Evolutionary conservation across 1,140 invertebrate genomes (phyloP), one percentile per base, ranked within the genome.

Genomic region (Vollenhovia emeryi): DNA sequence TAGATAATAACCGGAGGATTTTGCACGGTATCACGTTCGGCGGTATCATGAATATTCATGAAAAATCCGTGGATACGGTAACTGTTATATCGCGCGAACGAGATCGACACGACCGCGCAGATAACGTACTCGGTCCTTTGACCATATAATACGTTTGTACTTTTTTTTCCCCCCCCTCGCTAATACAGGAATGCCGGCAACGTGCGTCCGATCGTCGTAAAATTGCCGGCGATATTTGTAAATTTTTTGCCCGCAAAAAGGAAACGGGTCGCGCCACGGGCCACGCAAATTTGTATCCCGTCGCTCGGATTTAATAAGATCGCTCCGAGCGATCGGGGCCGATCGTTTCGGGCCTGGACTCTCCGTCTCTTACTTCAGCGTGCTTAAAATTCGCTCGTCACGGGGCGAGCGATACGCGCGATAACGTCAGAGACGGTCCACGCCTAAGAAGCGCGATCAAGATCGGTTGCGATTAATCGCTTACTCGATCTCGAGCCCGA

Each of bases 11-110:
- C 78, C 55, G 60, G 11, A 48, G 84, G 24, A 40, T 60, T 43
- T 86, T 55, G 68, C 40, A 57, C 66, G 36, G 48, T 50, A 84
- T 66, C 73, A 48, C 18, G 55, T 36, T 43, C 57, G 11, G 45
- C 43, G 62, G n/a, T 9, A 30, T 48, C 85, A 91, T 91, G 90
- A 91, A 90, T 91, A 91, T 91, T 87, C 90, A 91, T 91, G 82
- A 87, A 87, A 91, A 88, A 87, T 85, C 45, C 82, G 33, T 52
- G 62, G 76, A 85, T 74, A 88, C 75, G 82, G 89, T 85, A 75
- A 66, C 71, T 68, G 68, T 83, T 84, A 80, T 85, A 88, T 90
- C 87, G 86, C 78, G 59, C 83, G 55, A 36, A 68, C 84, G 86
- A 76, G 86, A 91, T 91, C 86, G 84, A 79, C 74, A 87, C 86